These are phyloP conservation scores for Carollia perspicillata DNA, from an alignment of 2,113 vertebrate species.

Conservation along the genomic window DNA sequence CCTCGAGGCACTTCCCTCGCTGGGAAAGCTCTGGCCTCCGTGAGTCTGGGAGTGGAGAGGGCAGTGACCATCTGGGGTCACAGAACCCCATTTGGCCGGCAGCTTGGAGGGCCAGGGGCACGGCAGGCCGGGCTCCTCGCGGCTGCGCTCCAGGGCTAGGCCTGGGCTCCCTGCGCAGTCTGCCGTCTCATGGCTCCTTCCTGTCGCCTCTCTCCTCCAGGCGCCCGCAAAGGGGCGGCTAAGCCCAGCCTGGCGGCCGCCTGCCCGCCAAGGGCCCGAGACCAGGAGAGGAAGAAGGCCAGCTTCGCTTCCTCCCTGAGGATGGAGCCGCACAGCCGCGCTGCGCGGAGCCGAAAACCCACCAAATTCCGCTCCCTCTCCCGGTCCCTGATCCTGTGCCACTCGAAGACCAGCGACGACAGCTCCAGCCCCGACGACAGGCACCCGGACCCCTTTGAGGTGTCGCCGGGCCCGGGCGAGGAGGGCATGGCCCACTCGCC, in stretches of 20 bases:
- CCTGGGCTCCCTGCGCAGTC: background rate
- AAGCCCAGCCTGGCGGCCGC: background rate
- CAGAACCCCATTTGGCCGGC: fast-evolving
- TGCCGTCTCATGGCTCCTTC: background rate
- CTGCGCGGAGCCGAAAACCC: slow-evolving; percentile 81
- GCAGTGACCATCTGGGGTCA: background rate
- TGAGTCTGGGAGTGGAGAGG: background rate
- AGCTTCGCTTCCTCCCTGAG: slow-evolving; percentile 78
- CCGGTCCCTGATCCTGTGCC: slow-evolving; percentile 92
- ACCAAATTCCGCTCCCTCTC: slow-evolving; percentile 90
- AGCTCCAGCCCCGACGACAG: slow-evolving; percentile 86
- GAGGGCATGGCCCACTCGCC: slow-evolving; percentile 73
- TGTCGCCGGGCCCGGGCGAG: slow-evolving; percentile 48
- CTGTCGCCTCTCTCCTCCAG: slow-evolving; percentile 69
- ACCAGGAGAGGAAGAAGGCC: slow-evolving; percentile 80
- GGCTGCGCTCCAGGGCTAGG: background rate
- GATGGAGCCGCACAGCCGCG: slow-evolving; percentile 86
- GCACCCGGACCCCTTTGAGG: slow-evolving; percentile 73
- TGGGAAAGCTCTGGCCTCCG: background rate
- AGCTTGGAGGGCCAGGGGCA: background rate
- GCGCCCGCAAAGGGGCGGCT: slow-evolving; percentile 60
- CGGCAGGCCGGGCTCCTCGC: fast-evolving
- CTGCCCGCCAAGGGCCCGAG: slow-evolving; percentile 69
- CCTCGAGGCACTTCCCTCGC: background rate
- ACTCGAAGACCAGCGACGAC: slow-evolving; percentile 86